Evolutionary conservation across 2,888 invertebrate genomes (phyloP), one percentile per base, ranked within the genome.

Genomic region (Drosophila algonquin): DNA sequence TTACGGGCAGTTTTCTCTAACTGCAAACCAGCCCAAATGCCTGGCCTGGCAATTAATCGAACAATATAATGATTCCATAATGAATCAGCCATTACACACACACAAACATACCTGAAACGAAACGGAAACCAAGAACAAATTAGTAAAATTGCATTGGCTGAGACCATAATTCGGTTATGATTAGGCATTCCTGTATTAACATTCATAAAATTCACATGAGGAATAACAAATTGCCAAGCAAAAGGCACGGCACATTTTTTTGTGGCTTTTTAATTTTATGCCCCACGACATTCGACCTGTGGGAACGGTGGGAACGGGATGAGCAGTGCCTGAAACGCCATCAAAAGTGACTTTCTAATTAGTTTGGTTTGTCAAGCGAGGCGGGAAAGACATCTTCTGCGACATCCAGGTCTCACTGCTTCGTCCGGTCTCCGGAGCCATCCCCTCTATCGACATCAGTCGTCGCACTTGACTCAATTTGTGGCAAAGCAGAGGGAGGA

Each of bases 311-410:
- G 74, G 55, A 62, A 50, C 64, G 63, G 71, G 12, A 40, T 14
- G 14, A 40, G 14, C 14, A 14, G 6, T 14, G 5, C 40, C 40
- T 74, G 73, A 77, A 74, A 75, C 73, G 70, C 77, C 69, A 62
- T 80, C 82, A 74, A 82, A 86, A 86, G 83, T 82, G 88, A 88
- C 86, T 88, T 88, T 84, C 80, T 84, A 84, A 84, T 84, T 84
- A 85, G 85, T 85, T 89, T 89, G 87, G 85, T 74, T 77, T 81
- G 77, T 74, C 69, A 74, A 79, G 80, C 73, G 80, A 68, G 64
- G 64, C 61, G 75, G 67, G 60, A 65, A 40, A 40, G 40, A 40
- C 40, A n/a, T 40, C n/a, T 40, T 60, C 53, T 63, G 57, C 56
- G 18, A 18, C 18, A 18, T 56, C 21, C 18, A 48, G 50, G 58